Base-by-base conservation (phyloP, 2,797 vertebrate genomes). In the Hippopotamyrus pictus region DNA sequence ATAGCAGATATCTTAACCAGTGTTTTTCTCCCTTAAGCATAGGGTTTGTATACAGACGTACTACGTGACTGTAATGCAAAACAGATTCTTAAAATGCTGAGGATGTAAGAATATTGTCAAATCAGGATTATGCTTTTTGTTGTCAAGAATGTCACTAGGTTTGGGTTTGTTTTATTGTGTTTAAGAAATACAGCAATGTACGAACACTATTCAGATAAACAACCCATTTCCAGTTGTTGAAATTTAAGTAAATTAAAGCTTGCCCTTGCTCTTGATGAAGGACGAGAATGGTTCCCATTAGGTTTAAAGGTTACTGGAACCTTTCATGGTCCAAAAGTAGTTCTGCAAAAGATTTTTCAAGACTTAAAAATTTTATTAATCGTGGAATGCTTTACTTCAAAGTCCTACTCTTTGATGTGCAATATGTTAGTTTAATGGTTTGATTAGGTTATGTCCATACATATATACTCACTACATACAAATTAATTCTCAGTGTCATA, bases 241-340 rank as follows among this genome's bases (percentile, higher is more conserved):
- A 88, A 88, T 88, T 90, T 91, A 93, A 93, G 92, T 93, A 91
- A 89, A 22, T 92, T 93, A 91, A 90, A 91, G 88, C 90, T 88
- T 91, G 91, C 90, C 91, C 91, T 93, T 92, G 86, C 73, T 79
- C 88, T 90, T 85, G 90, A 87, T 87, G 90, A 91, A 92, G 92
- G 91, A 92, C 91, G 85, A 12, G 22, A 88, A 90, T 79, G 69
- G 89, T 88, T 92, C 82, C 85, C 69, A 65, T 62, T 8, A 62
- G 48, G 88, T 82, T 82, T 44, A 79, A 79, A 79, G 73, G 73
- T 79, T 41, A 79, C 5, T 88, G 53, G 19, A 57, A 54, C 82
- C 41, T 84, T 50, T 84, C n/a, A 22, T 84, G n/a, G n/a, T 48
- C 46, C 19, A 48, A 84, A 22, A 11, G 82, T 14, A 5, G n/a